phyloP scores from a whole-genome alignment of 2,888 invertebrate species.

The Meiosimyza decipiens region DNA sequence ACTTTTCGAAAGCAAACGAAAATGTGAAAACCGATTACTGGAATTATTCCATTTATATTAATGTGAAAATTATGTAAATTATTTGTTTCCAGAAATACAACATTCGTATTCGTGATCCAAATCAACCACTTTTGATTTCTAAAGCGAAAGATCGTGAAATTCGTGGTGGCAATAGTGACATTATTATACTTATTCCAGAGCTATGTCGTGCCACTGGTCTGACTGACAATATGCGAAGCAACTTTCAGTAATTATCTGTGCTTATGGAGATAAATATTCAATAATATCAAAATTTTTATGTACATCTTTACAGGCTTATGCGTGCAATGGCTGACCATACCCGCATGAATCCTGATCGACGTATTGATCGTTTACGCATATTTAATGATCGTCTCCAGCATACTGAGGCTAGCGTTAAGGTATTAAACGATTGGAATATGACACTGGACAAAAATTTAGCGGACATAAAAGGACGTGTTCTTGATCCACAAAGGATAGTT shows the following conservation, averaged over 20 bases:
- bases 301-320: conserved; percentile 68
- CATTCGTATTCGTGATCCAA: conserved; percentile 71
- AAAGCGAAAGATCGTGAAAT: conserved; percentile 75
- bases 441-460: conserved; percentile 73
- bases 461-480: conserved; percentile 73
- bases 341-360: conserved; percentile 77
- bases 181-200: conserved; percentile 82
- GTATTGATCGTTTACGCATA: conserved; percentile 74
- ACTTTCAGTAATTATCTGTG: conserved; percentile 72
- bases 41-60: not conserved
- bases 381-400: conserved; percentile 75
- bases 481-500: conserved; percentile 75
- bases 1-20: not conserved
- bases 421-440: conserved; percentile 80
- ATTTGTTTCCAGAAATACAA: conserved; percentile 72
- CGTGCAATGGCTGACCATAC: conserved; percentile 79
- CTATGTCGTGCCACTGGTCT: conserved; percentile 87
- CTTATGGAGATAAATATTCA: not conserved
- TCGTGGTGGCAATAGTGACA: conserved; percentile 75
- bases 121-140: conserved; percentile 85
- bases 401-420: conserved; percentile 70
- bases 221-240: conserved; percentile 74
- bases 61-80: not conserved
- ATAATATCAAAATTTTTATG: not conserved
- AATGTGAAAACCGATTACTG: not conserved